Percentiles rank a stretch among this genome's conserved stretches.
These are phyloP conservation scores for Tigriopus japonicus DNA, from an alignment of 1,140 invertebrate genomes.

Conservation along the genomic window DNA sequence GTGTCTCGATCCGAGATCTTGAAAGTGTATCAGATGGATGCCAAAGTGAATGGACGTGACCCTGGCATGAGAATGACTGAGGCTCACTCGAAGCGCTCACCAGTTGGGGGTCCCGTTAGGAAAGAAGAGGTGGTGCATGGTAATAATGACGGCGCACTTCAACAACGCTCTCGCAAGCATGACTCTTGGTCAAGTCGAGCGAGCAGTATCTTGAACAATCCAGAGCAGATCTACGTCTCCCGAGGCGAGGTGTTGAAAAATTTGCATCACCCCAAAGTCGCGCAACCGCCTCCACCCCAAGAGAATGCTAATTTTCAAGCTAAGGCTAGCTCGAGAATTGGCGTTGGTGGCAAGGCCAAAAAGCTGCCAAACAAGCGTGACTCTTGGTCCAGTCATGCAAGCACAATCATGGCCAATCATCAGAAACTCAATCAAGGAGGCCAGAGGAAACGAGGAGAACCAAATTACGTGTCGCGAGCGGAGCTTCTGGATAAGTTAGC, in stretches of 20 bases:
- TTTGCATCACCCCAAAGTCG: background rate
- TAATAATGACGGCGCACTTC: slow-evolving; percentile 13
- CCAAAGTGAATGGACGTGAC: too few relatives aligned
- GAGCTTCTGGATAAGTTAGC: background rate
- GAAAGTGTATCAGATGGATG: slow-evolving; percentile 14
- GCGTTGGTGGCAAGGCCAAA: background rate
- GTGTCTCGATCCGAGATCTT: slow-evolving; percentile 18
- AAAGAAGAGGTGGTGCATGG: slow-evolving; percentile 16
- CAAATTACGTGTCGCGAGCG: slow-evolving; percentile 1
- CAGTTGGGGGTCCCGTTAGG: slow-evolving; percentile 8
- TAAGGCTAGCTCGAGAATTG: too few relatives aligned
- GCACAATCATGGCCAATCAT: background rate
- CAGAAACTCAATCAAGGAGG: too few relatives aligned
- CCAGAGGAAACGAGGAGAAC: background rate
- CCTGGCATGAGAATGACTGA: too few relatives aligned
- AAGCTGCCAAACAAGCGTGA: background rate
- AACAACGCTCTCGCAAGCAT: slow-evolving; percentile 1
- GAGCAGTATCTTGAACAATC: slow-evolving; percentile 14
- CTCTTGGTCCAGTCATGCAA: slow-evolving; percentile 7
- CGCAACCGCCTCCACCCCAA: too few relatives aligned
- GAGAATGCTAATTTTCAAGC: too few relatives aligned
- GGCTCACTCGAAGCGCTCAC: background rate
- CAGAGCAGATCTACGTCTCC: slow-evolving; percentile 18
- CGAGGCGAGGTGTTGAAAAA: slow-evolving; percentile 17
- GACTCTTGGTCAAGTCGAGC: slow-evolving; percentile 15